phyloP scores from a whole-genome alignment of 2,113 vertebrate species.

The Cyphomyrus discorhynchus region DNA sequence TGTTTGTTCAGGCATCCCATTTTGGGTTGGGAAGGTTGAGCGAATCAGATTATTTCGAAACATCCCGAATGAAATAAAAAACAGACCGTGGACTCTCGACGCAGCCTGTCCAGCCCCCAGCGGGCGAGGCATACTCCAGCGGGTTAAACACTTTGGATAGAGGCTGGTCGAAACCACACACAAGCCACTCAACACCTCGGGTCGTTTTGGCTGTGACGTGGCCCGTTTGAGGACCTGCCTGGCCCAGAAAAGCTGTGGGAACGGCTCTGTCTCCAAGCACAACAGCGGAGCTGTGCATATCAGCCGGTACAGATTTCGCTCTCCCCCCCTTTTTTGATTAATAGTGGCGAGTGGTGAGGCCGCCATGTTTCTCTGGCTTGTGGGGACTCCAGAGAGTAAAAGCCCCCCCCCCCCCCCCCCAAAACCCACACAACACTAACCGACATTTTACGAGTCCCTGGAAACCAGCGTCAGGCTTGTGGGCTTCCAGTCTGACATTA shows the following conservation, averaged over 20 bases:
- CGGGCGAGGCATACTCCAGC: background rate
- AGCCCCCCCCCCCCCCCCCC: background rate
- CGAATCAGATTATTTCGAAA: background rate
- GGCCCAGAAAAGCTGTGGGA: background rate
- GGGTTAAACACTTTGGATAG: slow-evolving; percentile 16
- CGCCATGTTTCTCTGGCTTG: background rate
- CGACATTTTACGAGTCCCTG: background rate
- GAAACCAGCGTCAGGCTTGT: background rate
- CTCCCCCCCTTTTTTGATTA: background rate
- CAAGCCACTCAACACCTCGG: background rate
- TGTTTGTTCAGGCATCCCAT: background rate
- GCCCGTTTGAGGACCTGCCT: background rate
- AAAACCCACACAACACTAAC: background rate
- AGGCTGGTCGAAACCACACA: background rate
- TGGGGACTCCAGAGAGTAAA: background rate
- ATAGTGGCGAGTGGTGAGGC: background rate
- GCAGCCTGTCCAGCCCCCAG: background rate
- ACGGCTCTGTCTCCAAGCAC: background rate
- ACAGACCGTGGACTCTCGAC: background rate
- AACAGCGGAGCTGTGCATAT: background rate
- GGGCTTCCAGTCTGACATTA: slow-evolving; percentile 13
- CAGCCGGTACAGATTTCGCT: background rate
- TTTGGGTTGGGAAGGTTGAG: background rate
- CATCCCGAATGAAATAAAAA: background rate
- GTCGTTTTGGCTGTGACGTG: background rate